These are phyloP conservation scores for Prionailurus bengalensis DNA, from an alignment of 2,113 vertebrate genomes.

Conservation along the genomic window DNA sequence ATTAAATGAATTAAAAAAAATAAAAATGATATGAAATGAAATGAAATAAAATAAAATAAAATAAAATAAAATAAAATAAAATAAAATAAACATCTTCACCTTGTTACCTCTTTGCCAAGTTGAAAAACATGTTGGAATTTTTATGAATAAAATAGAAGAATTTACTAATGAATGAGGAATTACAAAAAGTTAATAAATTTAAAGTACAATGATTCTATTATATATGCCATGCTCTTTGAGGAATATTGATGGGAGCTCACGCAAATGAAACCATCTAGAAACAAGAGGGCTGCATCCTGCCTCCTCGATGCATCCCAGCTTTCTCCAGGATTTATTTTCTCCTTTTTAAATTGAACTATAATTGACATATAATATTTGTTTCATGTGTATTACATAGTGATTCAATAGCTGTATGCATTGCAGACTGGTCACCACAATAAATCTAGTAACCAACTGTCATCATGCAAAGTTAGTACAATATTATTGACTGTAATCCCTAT, in stretches of 20 bases:
- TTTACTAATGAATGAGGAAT: not conserved
- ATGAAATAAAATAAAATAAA: too few species aligned
- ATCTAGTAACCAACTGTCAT: not conserved
- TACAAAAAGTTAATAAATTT: not conserved
- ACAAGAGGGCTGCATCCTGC: not conserved
- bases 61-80: too few species aligned
- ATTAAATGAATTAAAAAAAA: too few species aligned
- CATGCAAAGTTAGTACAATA: not conserved
- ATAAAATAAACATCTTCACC: not conserved
- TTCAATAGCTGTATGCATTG: not conserved
- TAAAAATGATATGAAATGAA: too few species aligned
- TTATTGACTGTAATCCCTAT: not conserved
- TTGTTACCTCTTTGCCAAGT: not conserved
- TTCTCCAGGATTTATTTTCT: not conserved
- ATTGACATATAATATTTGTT: not conserved
- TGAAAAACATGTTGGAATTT: not conserved
- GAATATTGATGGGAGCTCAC: not conserved
- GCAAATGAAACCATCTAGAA: not conserved
- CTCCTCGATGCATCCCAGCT: not conserved
- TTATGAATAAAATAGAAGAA: slow-evolving; percentile 4
- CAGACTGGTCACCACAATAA: not conserved
- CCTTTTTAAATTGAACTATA: not conserved
- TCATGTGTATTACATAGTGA: not conserved
- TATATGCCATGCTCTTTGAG: not conserved
- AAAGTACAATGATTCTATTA: not conserved